Base-by-base conservation (phyloP, 2,888 invertebrate species). In the Mythimna albipuncta region DNA sequence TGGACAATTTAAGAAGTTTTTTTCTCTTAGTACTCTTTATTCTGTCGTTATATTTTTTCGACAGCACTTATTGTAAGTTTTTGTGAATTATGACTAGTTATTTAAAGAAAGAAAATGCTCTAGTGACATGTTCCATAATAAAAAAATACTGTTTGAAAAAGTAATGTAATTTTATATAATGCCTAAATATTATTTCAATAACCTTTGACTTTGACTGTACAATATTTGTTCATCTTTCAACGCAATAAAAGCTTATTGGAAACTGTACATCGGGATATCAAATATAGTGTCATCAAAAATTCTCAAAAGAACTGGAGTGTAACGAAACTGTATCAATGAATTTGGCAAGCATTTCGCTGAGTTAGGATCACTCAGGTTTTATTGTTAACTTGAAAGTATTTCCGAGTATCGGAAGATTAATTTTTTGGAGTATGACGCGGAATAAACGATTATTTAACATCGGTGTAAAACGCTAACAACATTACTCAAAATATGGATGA, bases 211-310 rank as follows among this genome's bases (percentile, higher is more conserved):
- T 50, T 26, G 5, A 58, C 11, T 32, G 62, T 58, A 26, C 4
- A 54, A 55, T 69, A 58, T 59, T 74, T 78, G 58, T 66, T 63
- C 32, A 13, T 35, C n/a, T 74, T 64, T 52, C 19, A 9, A 62
- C 13, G 61, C 38, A 66, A 67, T 69, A 77, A 58, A 69, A 41
- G 10, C 64, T 67, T 72, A 59, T 69, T 65, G 64, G 61, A 55
- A 80, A 67, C 26, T 67, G 58, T 69, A 72, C 62, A 65, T 35
- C 62, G 64, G 41, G 58, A 70, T 70, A 71, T 74, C 70, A 70
- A 81, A 81, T 77, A 81, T 72, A 57, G 67, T n/a, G 59, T 66
- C 77, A 70, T 80, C 62, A 52, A 58, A 73, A 73, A 59, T 50
- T 70, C 67, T 68, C 21, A 44, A 55, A 26, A 74, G 32, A 44